Evolutionary conservation across 2,113 vertebrate genomes (phyloP).

Genomic region (Manacus vitellinus): DNA sequence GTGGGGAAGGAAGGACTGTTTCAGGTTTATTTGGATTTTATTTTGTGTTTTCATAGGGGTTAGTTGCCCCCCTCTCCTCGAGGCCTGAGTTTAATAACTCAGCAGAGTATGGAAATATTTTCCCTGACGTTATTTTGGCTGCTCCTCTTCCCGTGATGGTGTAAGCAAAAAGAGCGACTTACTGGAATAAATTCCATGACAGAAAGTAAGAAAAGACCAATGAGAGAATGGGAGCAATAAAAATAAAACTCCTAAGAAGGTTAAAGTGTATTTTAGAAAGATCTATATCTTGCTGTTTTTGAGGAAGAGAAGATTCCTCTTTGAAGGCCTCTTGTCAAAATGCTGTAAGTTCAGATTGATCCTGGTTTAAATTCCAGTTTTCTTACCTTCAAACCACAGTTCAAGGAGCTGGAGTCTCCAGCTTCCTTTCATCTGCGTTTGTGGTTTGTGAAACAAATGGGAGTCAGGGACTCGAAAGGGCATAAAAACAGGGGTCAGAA

Average conservation of each 20-base stretch:
- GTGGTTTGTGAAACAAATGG: neutral
- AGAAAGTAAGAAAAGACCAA: neutral
- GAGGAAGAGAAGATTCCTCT: conserved; percentile 3
- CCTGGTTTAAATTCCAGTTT: neutral
- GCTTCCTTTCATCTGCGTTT: neutral
- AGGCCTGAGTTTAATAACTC: neutral
- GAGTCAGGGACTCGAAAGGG: neutral
- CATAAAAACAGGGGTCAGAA: neutral
- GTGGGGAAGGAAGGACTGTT: neutral
- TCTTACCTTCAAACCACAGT: neutral
- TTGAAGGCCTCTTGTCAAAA: conserved; percentile 36
- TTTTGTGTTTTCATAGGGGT: neutral
- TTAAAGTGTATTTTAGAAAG: neutral
- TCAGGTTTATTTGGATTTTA: neutral
- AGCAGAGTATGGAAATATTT: neutral
- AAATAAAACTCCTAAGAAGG: neutral
- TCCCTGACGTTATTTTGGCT: fast-evolving
- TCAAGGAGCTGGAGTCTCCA: neutral
- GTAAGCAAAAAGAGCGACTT: neutral
- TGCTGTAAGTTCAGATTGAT: neutral
- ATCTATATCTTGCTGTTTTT: neutral
- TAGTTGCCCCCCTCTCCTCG: neutral
- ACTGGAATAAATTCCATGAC: neutral
- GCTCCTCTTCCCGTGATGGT: neutral
- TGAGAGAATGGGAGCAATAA: neutral